Percentiles rank a stretch among this genome's conserved stretches.
phyloP scores from a whole-genome alignment of 2,113 vertebrate species.

The Tamias sibiricus region DNA sequence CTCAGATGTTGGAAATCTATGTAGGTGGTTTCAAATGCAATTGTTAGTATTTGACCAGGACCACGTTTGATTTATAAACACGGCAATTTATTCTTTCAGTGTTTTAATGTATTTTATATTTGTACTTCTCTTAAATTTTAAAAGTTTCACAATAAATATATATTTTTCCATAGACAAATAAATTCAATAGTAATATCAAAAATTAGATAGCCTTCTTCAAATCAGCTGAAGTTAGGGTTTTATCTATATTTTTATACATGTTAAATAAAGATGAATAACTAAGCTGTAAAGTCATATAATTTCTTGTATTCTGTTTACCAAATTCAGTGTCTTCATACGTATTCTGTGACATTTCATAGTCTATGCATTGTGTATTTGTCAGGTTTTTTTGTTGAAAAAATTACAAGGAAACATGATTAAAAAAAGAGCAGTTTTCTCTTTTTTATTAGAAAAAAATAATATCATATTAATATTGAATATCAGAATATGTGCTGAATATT shows the following conservation, averaged over 20 bases:
- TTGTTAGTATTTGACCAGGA: background rate
- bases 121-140: background rate
- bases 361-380: slow-evolving; percentile 79
- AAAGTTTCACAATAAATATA: background rate
- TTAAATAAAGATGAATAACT: slow-evolving; percentile 27
- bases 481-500: slow-evolving; percentile 55
- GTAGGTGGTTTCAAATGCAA: background rate
- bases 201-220: background rate
- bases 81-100: background rate
- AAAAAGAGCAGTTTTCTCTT: slow-evolving; percentile 49
- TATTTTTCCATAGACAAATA: background rate
- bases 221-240: background rate
- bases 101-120: background rate
- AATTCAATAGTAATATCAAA: background rate
- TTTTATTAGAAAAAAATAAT: slow-evolving; percentile 57
- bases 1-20: background rate
- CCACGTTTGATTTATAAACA: background rate
- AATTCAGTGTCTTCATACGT: slow-evolving; percentile 56
- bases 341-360: slow-evolving; percentile 73
- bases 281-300: background rate
- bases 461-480: slow-evolving; percentile 22
- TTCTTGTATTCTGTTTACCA: slow-evolving; percentile 68
- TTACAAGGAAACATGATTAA: slow-evolving; percentile 54
- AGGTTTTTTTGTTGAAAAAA: slow-evolving; percentile 62
- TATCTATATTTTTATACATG: background rate